phyloP scores from a whole-genome alignment of 2,113 vertebrate species.

The Phaethornis superciliosus region DNA sequence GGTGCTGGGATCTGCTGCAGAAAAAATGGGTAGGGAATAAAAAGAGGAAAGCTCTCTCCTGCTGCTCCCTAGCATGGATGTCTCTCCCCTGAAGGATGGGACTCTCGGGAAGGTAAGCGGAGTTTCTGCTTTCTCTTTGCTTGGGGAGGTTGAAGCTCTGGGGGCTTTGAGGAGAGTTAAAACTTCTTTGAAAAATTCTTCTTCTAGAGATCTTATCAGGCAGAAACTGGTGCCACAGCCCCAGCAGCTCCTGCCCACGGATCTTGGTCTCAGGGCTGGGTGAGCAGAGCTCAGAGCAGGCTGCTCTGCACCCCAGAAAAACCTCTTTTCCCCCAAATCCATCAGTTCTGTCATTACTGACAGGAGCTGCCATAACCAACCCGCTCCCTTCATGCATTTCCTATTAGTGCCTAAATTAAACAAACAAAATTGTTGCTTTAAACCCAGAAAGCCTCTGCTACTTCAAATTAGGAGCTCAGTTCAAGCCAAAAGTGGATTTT shows the following conservation, averaged over 20 bases:
- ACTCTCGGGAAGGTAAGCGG: constrained; percentile 56
- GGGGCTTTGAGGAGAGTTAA: background rate
- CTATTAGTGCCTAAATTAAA: background rate
- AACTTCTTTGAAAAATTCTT: background rate
- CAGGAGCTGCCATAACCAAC: background rate
- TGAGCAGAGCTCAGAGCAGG: background rate
- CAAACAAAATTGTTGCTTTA: background rate
- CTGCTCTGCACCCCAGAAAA: background rate
- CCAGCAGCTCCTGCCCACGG: background rate
- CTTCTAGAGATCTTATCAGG: background rate
- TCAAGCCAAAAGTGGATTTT: background rate
- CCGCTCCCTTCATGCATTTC: background rate
- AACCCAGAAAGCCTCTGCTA: background rate
- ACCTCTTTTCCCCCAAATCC: background rate
- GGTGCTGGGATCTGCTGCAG: background rate
- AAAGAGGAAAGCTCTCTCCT: background rate
- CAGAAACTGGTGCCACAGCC: background rate
- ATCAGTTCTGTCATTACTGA: background rate
- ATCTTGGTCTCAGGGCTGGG: background rate
- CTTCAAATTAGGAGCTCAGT: background rate
- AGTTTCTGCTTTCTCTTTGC: background rate
- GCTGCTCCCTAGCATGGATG: background rate
- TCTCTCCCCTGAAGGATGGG: background rate
- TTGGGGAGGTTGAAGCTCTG: background rate
- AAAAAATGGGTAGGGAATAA: rapidly evolving